These are phyloP conservation scores for Pipistrellus nathusii DNA, from an alignment of 2,797 vertebrate species.

Conservation along the genomic window DNA sequence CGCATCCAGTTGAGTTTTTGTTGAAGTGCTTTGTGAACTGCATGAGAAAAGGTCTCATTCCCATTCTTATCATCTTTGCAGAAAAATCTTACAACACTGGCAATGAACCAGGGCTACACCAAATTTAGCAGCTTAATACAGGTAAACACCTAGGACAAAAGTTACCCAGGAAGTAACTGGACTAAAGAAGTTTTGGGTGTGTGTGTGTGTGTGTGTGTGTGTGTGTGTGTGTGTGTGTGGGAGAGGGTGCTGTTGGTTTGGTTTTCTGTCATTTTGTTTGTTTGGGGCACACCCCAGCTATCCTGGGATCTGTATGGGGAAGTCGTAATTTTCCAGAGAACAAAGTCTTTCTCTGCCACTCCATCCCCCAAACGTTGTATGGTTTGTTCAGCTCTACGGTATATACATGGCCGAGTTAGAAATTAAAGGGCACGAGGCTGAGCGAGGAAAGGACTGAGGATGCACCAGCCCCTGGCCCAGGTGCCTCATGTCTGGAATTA, in stretches of 20 bases:
- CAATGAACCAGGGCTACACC: slow-evolving; percentile 89
- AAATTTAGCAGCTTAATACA: slow-evolving; percentile 92
- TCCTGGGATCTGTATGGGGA: background rate
- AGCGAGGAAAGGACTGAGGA: background rate
- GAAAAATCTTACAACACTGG: slow-evolving; percentile 91
- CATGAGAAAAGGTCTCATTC: background rate
- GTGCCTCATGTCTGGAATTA: background rate
- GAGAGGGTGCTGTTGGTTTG: background rate
- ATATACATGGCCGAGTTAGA: background rate
- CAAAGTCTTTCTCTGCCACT: background rate
- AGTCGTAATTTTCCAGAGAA: background rate
- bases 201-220: background rate
- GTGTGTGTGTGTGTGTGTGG: background rate
- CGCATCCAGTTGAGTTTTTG: background rate
- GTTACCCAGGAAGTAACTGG: no score
- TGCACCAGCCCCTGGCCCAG: background rate
- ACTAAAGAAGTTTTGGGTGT: background rate
- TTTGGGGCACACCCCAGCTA: background rate
- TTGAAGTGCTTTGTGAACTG: background rate
- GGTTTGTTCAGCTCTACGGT: background rate
- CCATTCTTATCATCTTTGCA: slow-evolving; percentile 77
- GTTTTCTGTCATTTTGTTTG: background rate
- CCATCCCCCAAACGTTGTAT: accelerated
- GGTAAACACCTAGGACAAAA: slow-evolving; percentile 85
- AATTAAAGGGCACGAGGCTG: background rate